phyloP scores from a whole-genome alignment of 2,113 vertebrate species.

The Pan troglodytes region DNA sequence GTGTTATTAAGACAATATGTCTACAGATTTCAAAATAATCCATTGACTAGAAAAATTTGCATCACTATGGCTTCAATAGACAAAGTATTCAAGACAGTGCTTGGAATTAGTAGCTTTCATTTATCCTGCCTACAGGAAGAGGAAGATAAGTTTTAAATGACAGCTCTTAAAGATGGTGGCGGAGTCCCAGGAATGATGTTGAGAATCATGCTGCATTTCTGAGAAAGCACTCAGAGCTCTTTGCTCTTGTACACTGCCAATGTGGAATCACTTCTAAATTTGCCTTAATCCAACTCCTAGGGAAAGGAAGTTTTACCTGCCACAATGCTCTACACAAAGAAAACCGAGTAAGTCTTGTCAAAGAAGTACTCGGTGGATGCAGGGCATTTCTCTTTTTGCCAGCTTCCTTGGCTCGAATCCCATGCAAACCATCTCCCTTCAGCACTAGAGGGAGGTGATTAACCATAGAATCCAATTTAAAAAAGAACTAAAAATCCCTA shows the following conservation, averaged over 20 bases:
- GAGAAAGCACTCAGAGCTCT: not conserved
- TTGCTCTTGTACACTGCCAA: not conserved
- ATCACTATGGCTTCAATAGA: slow-evolving; percentile 36
- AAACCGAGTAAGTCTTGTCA: not conserved
- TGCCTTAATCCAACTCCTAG: not conserved
- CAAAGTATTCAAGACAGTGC: not conserved
- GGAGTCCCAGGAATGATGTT: not conserved
- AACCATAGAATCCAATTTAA: not conserved
- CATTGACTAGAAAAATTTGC: slow-evolving; percentile 41
- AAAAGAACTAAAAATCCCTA: not conserved
- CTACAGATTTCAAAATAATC: slow-evolving; percentile 33
- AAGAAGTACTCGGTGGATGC: not conserved
- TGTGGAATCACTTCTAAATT: slow-evolving; percentile 10
- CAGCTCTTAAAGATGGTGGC: not conserved
- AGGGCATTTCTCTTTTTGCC: not conserved
- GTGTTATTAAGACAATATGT: slow-evolving; percentile 56
- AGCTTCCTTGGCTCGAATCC: not conserved
- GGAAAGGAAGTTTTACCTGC: not conserved
- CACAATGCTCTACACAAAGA: not conserved
- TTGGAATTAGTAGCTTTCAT: slow-evolving; percentile 18
- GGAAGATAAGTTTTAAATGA: not conserved
- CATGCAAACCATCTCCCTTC: not conserved
- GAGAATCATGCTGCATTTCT: not conserved
- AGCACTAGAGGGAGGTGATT: not conserved
- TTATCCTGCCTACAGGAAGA: slow-evolving; percentile 24